Base-by-base conservation (phyloP, 1,140 invertebrate species). In the Dolichoris vasculosae region DNA sequence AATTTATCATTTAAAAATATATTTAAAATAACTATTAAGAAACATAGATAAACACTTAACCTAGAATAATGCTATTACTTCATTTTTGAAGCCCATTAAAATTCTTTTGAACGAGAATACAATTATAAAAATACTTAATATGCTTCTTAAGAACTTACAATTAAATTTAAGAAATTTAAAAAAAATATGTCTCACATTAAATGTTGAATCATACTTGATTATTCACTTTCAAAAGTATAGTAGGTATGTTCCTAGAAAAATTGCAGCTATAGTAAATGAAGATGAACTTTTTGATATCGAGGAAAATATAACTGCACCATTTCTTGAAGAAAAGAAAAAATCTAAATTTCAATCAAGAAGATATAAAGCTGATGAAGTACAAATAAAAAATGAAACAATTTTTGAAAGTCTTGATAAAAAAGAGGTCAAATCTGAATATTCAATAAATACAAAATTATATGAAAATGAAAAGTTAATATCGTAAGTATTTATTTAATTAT, bases 191-290 rank as follows among this genome's bases (percentile, higher is more conserved):
- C 78, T 48, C 1, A 0, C 67, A 40, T 20, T 77, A 30, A 55
- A 30, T 40, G 17, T 35, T 43, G 71, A 86, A 79, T 32, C 63
- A 23, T 69, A 0, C 46, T 15, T 40, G 1, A 77, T 77, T 20
- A 78, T 86, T 71, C 84, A 48, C 35, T 30, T 51, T 23, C 71
- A 86, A 83, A 75, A 83, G 82, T 90, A 90, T 81, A 63, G 69
- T 55, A 87, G 76, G 38, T 88, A 79, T 85, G 30, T 38, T 51
- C 85, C 86, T 82, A 89, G 92, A 38, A 82, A 26, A 75, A 88
- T 87, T 32, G 26, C 38, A 48, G 76, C 81, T 55, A 90, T 93
- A 83, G 79, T 90, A 30, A 91, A 92, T 35, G 88, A 91, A 78
- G 82, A 91, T 46, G 90, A 92, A 82, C 78, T 90, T 78, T 89